A percentile compares a stretch with the other conserved stretches of the same genome.
Conservation (phyloP, 2,113 vertebrate genomes). For the Ceyx margarethae region DNA sequence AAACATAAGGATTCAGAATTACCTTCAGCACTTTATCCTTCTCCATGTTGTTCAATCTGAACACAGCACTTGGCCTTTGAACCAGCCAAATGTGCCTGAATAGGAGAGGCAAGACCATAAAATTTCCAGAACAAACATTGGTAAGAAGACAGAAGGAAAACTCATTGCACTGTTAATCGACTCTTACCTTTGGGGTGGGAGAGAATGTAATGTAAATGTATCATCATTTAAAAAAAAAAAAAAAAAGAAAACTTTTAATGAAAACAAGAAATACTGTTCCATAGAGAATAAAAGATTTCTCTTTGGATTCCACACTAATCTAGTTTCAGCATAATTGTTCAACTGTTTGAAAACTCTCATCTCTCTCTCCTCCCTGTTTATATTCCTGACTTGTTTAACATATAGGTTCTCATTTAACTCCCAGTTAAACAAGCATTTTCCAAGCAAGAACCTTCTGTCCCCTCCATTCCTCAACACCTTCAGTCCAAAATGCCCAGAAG, state of each 20-base stretch:
- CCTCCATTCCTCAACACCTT: neutral
- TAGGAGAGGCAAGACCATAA: neutral
- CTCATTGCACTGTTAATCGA: conserved; percentile 6
- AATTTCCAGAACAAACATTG: neutral
- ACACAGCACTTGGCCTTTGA: neutral
- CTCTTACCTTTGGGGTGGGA: neutral
- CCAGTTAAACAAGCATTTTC: neutral
- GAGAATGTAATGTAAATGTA: neutral
- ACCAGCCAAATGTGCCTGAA: neutral
- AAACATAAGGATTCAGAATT: neutral
- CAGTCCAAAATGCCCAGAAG: neutral
- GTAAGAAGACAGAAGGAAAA: neutral
- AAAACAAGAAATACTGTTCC: conserved; percentile 46
- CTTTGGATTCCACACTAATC: conserved; percentile 49
- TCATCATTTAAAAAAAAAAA: conserved; percentile 38
- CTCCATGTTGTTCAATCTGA: neutral
- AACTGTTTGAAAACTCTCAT: conserved; percentile 47
- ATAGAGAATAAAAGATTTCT: conserved; percentile 46
- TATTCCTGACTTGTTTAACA: conserved; percentile 18
- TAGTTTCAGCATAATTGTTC: conserved; percentile 48
- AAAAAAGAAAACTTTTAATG: conserved; percentile 55
- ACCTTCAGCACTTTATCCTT: neutral
- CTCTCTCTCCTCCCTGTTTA: conserved; percentile 15
- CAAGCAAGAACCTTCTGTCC: neutral
- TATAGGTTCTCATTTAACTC: neutral